Conservation (phyloP, 2,113 vertebrate species). For the Paradisaea rubra region DNA sequence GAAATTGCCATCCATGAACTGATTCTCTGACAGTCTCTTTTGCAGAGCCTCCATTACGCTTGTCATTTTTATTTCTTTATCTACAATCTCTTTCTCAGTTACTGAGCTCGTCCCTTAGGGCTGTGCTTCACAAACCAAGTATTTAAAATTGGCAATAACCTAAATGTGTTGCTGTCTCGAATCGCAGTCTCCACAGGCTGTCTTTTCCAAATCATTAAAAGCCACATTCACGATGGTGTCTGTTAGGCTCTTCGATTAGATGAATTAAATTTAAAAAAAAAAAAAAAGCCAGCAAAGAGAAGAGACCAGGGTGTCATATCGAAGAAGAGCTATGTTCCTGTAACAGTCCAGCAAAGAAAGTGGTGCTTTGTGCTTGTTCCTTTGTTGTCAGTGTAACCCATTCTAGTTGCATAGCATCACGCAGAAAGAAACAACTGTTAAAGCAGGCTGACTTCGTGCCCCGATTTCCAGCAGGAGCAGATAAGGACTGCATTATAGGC, state of each 20-base stretch:
- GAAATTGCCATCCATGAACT: constrained; percentile 76
- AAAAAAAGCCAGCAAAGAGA: background rate
- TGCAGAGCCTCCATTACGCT: constrained; percentile 73
- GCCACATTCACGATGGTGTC: constrained; percentile 65
- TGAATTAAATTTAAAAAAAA: constrained; percentile 20
- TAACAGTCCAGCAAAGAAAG: constrained; percentile 69
- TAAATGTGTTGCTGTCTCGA: constrained; percentile 70
- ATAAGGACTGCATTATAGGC: constrained; percentile 65
- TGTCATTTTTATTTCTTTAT: constrained; percentile 86
- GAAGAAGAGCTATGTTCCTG: constrained; percentile 58
- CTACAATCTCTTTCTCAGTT: constrained; percentile 74
- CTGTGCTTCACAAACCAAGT: constrained; percentile 74
- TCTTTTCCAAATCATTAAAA: constrained; percentile 73
- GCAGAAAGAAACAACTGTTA: constrained; percentile 68
- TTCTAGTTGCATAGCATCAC: constrained; percentile 70
- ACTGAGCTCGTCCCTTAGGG: constrained; percentile 74
- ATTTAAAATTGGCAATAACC: constrained; percentile 78
- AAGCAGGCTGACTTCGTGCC: constrained; percentile 66
- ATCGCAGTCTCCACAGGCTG: constrained; percentile 73
- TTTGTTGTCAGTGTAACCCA: constrained; percentile 74
- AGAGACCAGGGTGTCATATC: constrained; percentile 20
- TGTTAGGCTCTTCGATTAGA: constrained; percentile 63
- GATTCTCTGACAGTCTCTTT: constrained; percentile 75
- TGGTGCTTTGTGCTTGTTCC: constrained; percentile 66
- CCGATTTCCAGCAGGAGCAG: constrained; percentile 70